Base-by-base conservation (phyloP, 1,140 invertebrate genomes). In the Adoxophyes honmai region DNA sequence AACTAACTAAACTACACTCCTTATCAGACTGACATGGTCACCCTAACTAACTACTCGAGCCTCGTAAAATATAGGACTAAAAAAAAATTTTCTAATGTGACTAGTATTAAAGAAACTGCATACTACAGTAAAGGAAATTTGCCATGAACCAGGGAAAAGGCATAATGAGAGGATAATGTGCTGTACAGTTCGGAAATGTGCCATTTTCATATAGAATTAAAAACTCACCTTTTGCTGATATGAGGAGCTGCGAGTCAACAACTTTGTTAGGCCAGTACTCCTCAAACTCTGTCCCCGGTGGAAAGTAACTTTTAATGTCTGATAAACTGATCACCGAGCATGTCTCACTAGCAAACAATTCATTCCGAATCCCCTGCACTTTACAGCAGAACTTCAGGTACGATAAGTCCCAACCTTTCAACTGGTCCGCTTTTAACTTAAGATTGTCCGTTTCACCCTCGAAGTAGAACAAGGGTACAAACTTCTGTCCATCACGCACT, bases 361-460 rank as follows among this genome's bases (percentile, higher is more conserved):
- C 96, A 80, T 96, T 97, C 58, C 96, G 91, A 53, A 97, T 97
- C 52, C 96, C 96, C 90, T 97, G 96, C 54, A 97, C 96, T 88
- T 97, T 97, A 89, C 96, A 97, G 87, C 96, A 97, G 79, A 98
- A 97, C 85, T 97, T 97, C 39, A 98, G 90, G 83, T 98, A 98
- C 0, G 96, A 95, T 39, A 98, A 81, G 86, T 97, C 96, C 97
- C 96, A 98, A 42, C 95, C 95, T 70, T 95, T 94, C 34, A 97
- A 86, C 74, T 94, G 93, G 73, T 96, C 93, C 34, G 96, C 95
- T 76, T 96, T 96, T 36, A 94, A 91, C 75, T 96, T 96, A 0
- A 97, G 89, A 84, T 96, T 96, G 75, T 97, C 95, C 0, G 95
- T 97, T 90, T 98, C 96, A 59, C 96, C 96, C 89, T 97, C 96